Conservation (phyloP, 2,888 invertebrate species). For the Chironomus riparius region DNA sequence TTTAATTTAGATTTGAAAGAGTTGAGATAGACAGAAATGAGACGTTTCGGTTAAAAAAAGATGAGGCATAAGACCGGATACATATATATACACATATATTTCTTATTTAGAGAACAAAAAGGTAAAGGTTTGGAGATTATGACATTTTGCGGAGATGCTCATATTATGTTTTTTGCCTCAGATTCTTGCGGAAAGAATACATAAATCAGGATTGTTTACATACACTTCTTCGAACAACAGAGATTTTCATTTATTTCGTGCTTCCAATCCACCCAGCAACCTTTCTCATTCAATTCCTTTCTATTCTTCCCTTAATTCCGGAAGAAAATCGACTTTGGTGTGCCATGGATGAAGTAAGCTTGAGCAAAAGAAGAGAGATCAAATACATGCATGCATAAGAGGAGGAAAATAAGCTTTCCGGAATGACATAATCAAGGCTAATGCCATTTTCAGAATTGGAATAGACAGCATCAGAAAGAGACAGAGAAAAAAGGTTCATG, state of each 20-base stretch:
- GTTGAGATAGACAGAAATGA: background rate
- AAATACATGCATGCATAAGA: too few relatives aligned
- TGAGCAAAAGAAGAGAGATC: too few relatives aligned
- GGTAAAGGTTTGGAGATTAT: background rate
- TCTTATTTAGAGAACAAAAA: background rate
- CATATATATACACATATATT: background rate
- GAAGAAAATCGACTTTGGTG: too few relatives aligned
- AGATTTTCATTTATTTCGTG: too few relatives aligned
- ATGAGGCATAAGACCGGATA: too few relatives aligned
- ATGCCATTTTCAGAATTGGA: background rate
- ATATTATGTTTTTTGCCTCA: background rate
- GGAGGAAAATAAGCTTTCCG: background rate
- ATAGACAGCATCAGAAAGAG: background rate
- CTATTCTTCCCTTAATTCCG: too few relatives aligned
- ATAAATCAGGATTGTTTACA: background rate
- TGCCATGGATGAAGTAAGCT: too few relatives aligned
- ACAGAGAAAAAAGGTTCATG: conserved; percentile 9
- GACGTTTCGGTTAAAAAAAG: background rate
- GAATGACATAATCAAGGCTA: conserved; percentile 24
- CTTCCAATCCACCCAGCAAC: too few relatives aligned
- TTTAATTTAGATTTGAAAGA: background rate
- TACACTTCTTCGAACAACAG: background rate
- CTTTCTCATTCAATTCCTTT: too few relatives aligned
- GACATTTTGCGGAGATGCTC: background rate
- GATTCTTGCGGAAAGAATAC: background rate